Conservation (phyloP, 2,113 vertebrate genomes). For the Oreochromis tanganicae region DNA sequence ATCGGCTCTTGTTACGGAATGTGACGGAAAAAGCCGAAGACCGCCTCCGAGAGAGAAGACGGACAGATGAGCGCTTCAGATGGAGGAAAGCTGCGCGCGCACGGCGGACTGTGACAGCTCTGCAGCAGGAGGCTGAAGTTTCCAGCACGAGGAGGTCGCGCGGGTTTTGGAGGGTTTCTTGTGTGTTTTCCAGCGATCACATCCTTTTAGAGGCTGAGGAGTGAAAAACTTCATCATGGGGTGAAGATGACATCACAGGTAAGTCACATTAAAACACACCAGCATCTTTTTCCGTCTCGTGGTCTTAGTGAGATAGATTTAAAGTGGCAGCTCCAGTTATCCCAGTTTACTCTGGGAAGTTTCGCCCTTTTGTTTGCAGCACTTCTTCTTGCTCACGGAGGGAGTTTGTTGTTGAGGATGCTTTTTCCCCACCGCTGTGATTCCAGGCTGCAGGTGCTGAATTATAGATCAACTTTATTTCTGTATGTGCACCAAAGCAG, state of each 20-base stretch:
- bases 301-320: neutral
- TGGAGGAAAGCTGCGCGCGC: neutral
- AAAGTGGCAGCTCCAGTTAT: neutral
- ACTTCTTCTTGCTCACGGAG: neutral
- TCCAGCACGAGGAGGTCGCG: neutral
- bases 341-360: accelerated
- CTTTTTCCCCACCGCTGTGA: neutral
- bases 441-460: constrained; percentile 20
- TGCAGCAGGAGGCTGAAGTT: neutral
- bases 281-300: neutral
- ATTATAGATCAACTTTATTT: constrained; percentile 63
- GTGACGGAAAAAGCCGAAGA: constrained; percentile 44
- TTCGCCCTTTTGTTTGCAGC: neutral
- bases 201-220: neutral
- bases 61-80: neutral
- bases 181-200: neutral
- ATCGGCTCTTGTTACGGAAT: constrained; percentile 2
- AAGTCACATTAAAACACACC: neutral
- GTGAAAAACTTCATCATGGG: constrained; percentile 31
- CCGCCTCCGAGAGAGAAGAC: neutral
- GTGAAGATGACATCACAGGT: constrained; percentile 16
- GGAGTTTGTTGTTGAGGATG: neutral
- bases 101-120: neutral
- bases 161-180: neutral
- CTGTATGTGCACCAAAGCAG: constrained; percentile 2